Evolutionary conservation across 2,888 invertebrate species (phyloP), one percentile per base, ranked within the genome.

Genomic region (Adelognathus sp.): DNA sequence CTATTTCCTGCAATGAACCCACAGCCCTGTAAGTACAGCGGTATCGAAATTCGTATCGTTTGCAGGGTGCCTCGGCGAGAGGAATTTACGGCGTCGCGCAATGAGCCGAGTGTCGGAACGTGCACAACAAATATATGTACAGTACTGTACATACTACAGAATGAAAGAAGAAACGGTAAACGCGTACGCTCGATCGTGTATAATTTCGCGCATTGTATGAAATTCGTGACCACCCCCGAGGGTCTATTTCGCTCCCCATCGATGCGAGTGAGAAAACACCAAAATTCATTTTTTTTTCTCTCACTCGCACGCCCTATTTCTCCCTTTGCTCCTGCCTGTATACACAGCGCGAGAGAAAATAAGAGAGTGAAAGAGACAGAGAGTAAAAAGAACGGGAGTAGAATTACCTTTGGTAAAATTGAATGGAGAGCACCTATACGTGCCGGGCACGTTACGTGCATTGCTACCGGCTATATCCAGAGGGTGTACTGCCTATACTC

Each of bases 131-230:
- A 14, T 44, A 63, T 44, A 44, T 33, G n/a, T 41, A 69, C 11
- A 21, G 27, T 52, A 41, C 33, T 21, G 21, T 24, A 54, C 44
- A 27, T 16, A 33, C 54, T 7, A 27, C 54, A 16, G 29, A 7
- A 54, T 29, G 29, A 54, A 29, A 54, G 54, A 29, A n/a, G 29
- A 14, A 54, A 18, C 36, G 54, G 39, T 61, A 41, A 18, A n/a
- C 24, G 46, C 16, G 41, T 33, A 52, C 27, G 63, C 46, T 46
- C 75, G 83, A 86, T 86, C 87, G 87, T 86, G 82, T 84, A 88
- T 87, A 89, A 88, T 88, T 88, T 88, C 83, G 86, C 86, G 86
- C 86, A 87, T 86, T 88, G 86, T 87, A 83, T 63, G 18, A 54
- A 31, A 46, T 72, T 58, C 60, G 64, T n/a, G 64, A 18, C 78